phyloP scores from a whole-genome alignment of 2,888 invertebrate species.

The Hypena proboscidalis region DNA sequence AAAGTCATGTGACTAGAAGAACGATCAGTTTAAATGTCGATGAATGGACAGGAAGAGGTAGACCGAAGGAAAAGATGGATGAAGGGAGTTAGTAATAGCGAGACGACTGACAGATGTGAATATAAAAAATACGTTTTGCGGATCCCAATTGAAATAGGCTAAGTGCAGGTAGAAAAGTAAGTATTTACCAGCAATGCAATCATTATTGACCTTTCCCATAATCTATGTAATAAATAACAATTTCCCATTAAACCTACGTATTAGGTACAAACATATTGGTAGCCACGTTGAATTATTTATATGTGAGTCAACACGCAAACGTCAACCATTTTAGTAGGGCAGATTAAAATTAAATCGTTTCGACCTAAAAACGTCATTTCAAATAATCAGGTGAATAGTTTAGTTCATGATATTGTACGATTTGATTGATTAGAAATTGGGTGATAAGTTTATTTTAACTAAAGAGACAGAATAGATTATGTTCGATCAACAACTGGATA shows the following conservation, averaged over 20 bases:
- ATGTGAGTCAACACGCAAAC: constrained; percentile 37
- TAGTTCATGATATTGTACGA: constrained; percentile 4
- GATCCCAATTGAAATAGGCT: too few species aligned
- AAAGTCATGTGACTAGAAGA: too few species aligned
- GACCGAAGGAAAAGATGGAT: too few species aligned
- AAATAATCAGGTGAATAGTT: constrained; percentile 11
- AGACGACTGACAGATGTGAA: too few species aligned
- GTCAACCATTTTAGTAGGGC: constrained; percentile 18
- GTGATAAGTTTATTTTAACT: neutral
- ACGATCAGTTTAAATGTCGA: too few species aligned
- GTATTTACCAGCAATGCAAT: neutral
- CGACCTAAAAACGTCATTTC: constrained; percentile 26
- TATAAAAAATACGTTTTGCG: too few species aligned
- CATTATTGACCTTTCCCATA: neutral
- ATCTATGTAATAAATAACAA: constrained; percentile 27
- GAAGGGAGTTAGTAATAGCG: too few species aligned
- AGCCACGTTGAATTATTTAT: constrained; percentile 39
- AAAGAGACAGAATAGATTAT: too few species aligned
- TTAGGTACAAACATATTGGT: constrained; percentile 24
- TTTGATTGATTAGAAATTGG: constrained; percentile 2
- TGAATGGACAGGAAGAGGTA: too few species aligned
- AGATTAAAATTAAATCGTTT: constrained; percentile 33
- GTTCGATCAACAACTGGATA: too few species aligned
- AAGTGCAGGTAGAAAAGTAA: neutral
- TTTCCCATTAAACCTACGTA: constrained; percentile 29